A percentile compares a stretch with the other conserved stretches of the same genome.
Evolutionary conservation across 2,888 invertebrate species (phyloP).

Genomic region (Xylophagus ater): DNA sequence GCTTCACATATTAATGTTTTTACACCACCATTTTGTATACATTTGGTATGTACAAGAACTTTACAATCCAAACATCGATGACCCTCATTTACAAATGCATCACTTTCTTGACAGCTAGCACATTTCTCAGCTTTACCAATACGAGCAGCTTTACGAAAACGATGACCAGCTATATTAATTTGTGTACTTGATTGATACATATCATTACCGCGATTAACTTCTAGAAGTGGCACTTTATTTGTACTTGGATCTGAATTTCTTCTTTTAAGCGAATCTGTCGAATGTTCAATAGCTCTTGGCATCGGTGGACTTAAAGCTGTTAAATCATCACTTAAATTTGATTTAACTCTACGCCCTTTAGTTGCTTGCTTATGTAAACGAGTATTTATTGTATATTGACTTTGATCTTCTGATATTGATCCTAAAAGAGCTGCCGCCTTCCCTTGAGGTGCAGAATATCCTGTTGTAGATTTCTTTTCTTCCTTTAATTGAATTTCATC

Average conservation of each 20-base stretch:
- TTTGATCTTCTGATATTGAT: constrained; percentile 23
- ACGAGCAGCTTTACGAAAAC: constrained; percentile 63
- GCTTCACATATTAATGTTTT: constrained; percentile 61
- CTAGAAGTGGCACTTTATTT: constrained; percentile 41
- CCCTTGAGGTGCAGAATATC: constrained; percentile 18
- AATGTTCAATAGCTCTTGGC: constrained; percentile 12
- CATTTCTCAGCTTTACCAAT: constrained; percentile 75
- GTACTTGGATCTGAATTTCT: constrained; percentile 62
- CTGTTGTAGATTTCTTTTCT: constrained; percentile 4
- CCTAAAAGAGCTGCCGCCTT: constrained; percentile 26
- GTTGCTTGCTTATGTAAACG: constrained; percentile 19
- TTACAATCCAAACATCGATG: constrained; percentile 76
- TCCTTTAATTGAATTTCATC: constrained; percentile 8
- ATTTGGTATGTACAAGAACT: constrained; percentile 77
- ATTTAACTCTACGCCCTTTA: constrained; percentile 20
- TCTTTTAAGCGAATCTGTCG: constrained; percentile 41
- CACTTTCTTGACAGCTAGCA: constrained; percentile 69
- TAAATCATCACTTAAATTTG: constrained; percentile 23
- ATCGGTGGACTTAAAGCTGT: constrained; percentile 17
- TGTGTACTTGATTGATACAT: constrained; percentile 28
- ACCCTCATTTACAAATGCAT: constrained; percentile 67
- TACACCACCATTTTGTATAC: constrained; percentile 73
- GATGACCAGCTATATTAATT: constrained; percentile 64
- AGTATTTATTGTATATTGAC: constrained; percentile 14
- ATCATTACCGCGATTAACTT: constrained; percentile 39